Conservation (phyloP, 2,113 vertebrate species). For the Galeopterus variegatus region DNA sequence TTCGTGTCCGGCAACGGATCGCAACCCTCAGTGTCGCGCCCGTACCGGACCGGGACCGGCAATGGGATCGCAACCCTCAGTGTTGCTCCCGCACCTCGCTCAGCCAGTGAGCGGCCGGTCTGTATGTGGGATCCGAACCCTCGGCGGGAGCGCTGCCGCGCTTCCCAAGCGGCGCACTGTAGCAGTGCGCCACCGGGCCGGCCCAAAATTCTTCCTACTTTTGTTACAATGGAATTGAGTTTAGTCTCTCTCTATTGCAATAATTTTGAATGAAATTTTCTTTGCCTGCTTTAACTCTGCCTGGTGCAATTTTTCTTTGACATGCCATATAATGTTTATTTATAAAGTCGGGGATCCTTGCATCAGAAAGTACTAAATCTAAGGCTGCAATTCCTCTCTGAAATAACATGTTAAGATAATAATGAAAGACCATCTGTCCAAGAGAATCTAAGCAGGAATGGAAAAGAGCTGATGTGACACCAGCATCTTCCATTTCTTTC, state of each 20-base stretch:
- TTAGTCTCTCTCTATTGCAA: not conserved
- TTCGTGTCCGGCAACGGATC: too few species aligned
- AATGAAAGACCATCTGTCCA: not conserved
- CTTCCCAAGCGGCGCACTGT: too few species aligned
- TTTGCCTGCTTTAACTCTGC: not conserved
- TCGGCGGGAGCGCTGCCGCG: too few species aligned
- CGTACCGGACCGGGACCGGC: too few species aligned
- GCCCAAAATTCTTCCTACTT: not conserved
- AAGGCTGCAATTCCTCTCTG: not conserved
- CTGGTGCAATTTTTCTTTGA: not conserved
- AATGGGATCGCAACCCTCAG: too few species aligned
- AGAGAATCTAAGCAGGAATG: not conserved
- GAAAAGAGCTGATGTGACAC: not conserved
- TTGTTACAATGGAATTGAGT: not conserved
- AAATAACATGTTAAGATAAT: not conserved
- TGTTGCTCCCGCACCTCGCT: too few species aligned
- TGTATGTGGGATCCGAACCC: too few species aligned
- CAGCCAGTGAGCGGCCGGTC: too few species aligned
- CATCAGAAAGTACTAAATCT: not conserved
- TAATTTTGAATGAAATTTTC: not conserved
- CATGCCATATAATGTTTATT: not conserved
- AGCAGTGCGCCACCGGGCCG: too few species aligned
- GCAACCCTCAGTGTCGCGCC: too few species aligned
- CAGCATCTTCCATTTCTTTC: not conserved
- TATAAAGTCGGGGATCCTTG: not conserved